phyloP scores from a whole-genome alignment of 1,140 invertebrate genomes.

The Drosophila navojoa region DNA sequence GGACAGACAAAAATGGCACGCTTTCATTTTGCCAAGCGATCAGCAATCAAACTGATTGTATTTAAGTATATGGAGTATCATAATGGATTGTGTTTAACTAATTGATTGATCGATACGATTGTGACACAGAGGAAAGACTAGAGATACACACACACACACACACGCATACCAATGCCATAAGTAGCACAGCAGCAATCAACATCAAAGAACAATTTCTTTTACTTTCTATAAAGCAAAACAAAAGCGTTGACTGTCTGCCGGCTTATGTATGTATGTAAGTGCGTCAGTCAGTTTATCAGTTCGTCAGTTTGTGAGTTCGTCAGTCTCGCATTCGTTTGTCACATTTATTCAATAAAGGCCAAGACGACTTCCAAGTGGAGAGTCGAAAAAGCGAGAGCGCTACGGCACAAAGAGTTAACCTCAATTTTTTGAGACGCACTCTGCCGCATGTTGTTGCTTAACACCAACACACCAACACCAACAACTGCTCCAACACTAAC shows the following conservation, averaged over 20 bases:
- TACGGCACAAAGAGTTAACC: slow-evolving; percentile 70
- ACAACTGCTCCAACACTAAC: slow-evolving; percentile 45
- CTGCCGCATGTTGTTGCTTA: slow-evolving; percentile 62
- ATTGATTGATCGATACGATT: slow-evolving; percentile 65
- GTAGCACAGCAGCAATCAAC: slow-evolving; percentile 61
- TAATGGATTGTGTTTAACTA: slow-evolving; percentile 54
- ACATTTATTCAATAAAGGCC: slow-evolving; percentile 81
- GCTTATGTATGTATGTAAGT: slow-evolving; percentile 12
- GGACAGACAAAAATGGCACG: slow-evolving; percentile 44
- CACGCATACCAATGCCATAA: slow-evolving; percentile 39
- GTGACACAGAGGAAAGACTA: slow-evolving; percentile 27
- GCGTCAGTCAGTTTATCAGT: slow-evolving; percentile 25
- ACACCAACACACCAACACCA: slow-evolving; percentile 54
- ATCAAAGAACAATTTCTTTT: slow-evolving; percentile 77
- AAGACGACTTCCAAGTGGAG: slow-evolving; percentile 56
- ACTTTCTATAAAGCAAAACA: slow-evolving; percentile 78
- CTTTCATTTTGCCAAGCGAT: slow-evolving; percentile 65
- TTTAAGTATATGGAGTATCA: slow-evolving; percentile 14
- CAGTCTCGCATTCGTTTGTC: slow-evolving; percentile 72
- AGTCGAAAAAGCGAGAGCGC: slow-evolving; percentile 73
- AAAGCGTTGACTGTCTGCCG: slow-evolving; percentile 49
- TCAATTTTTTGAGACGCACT: slow-evolving; percentile 75
- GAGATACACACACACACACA: not conserved
- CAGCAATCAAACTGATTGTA: slow-evolving; percentile 48
- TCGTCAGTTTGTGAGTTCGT: slow-evolving; percentile 32